Conservation (phyloP, 2,888 invertebrate species). For the Nineta flava region DNA sequence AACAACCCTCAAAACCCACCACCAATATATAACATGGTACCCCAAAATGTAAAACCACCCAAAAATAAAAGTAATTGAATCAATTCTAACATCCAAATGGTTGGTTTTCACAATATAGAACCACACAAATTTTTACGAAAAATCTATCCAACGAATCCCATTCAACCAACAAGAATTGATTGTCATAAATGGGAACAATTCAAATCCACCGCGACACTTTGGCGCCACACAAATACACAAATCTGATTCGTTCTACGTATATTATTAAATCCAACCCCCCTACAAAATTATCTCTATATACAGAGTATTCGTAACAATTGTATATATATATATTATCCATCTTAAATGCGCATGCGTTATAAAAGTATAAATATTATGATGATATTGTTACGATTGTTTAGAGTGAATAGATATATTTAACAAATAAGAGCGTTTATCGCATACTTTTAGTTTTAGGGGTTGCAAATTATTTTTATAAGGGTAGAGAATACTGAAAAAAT, state of each 20-base stretch:
- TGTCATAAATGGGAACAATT: not conserved
- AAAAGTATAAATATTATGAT: too few relatives aligned
- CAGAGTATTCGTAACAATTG: not conserved
- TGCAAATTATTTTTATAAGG: slow-evolving; percentile 1
- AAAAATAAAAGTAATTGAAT: not conserved
- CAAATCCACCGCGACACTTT: slow-evolving; percentile 22
- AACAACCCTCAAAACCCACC: not conserved
- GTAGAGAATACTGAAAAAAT: not conserved
- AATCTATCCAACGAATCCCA: not conserved
- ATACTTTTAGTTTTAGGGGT: not conserved
- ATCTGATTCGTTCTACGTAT: not conserved
- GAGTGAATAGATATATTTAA: not conserved
- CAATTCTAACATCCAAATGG: not conserved
- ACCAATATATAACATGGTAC: too few relatives aligned
- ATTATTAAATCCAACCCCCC: not conserved
- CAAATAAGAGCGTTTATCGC: slow-evolving; percentile 4
- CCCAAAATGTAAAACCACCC: not conserved
- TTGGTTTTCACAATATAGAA: too few relatives aligned
- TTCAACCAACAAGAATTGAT: not conserved
- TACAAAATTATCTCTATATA: not conserved
- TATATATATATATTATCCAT: not conserved
- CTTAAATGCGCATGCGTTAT: not conserved
- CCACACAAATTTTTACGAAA: not conserved
- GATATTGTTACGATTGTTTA: too few relatives aligned
- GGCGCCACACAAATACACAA: slow-evolving; percentile 19